Conservation (phyloP, 2,113 vertebrate species). For the Xiphorhynchus elegans region DNA sequence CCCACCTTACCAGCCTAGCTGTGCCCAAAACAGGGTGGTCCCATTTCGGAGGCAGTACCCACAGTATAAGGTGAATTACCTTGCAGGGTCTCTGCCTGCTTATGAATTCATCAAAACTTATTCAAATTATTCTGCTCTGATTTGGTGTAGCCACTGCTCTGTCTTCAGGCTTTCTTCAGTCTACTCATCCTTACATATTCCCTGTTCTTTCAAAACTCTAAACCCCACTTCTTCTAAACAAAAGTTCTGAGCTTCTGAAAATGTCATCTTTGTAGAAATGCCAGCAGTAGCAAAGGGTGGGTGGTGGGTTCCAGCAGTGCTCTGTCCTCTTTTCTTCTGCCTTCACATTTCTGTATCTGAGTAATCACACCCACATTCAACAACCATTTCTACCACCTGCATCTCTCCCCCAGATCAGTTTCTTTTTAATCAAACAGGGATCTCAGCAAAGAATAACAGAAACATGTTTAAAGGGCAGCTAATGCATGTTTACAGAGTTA, state of each 20-base stretch:
- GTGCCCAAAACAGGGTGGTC: not conserved
- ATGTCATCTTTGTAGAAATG: not conserved
- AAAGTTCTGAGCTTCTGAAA: not conserved
- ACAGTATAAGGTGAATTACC: not conserved
- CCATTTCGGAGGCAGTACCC: not conserved
- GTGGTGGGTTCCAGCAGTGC: not conserved
- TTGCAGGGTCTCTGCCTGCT: not conserved
- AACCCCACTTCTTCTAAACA: not conserved
- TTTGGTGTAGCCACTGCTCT: not conserved
- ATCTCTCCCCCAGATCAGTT: not conserved
- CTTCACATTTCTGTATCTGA: not conserved
- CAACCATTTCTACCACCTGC: not conserved
- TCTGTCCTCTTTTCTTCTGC: not conserved
- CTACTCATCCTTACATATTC: rapidly evolving
- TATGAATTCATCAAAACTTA: not conserved
- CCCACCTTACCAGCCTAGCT: not conserved
- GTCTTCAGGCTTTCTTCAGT: not conserved
- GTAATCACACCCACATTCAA: not conserved
- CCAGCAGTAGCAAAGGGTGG: not conserved
- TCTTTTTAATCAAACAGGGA: not conserved
- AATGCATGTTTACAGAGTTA: not conserved
- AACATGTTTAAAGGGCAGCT: not conserved
- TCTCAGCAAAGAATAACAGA: not conserved
- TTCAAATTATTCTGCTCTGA: not conserved
- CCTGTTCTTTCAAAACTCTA: not conserved